Conservation (phyloP, 2,797 vertebrate species). For the Oreonectes daqikongensis region DNA sequence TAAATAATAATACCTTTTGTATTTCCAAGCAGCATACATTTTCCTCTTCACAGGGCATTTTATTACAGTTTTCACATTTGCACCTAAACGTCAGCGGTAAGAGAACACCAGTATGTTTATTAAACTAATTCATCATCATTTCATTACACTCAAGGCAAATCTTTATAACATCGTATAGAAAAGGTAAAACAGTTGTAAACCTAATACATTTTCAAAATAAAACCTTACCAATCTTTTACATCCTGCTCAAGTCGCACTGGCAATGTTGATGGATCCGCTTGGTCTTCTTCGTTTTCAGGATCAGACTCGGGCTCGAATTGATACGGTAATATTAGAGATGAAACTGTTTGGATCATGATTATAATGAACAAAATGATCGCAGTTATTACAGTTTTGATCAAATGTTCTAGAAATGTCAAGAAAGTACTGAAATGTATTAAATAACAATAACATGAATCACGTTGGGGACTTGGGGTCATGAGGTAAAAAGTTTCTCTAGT, state of each 20-base stretch:
- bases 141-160: not conserved
- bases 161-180: not conserved
- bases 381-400: too few relatives aligned
- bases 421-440: too few relatives aligned
- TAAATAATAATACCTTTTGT: not conserved
- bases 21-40: constrained; percentile 11
- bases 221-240: not conserved
- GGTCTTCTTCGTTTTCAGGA: not conserved
- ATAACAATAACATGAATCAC: too few relatives aligned
- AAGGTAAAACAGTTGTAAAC: not conserved
- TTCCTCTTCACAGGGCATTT: not conserved
- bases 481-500: too few relatives aligned
- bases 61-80: constrained; percentile 5
- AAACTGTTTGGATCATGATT: too few relatives aligned
- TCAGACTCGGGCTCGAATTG: not conserved
- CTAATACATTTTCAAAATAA: not conserved
- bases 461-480: too few relatives aligned
- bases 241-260: not conserved
- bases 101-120: not conserved
- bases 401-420: too few relatives aligned
- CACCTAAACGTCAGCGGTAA: not conserved
- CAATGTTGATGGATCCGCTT: not conserved
- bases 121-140: not conserved
- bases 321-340: not conserved
- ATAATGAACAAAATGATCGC: too few relatives aligned